Base-by-base conservation (phyloP, 1,140 invertebrate genomes). In the Luehdorfia chinensis region DNA sequence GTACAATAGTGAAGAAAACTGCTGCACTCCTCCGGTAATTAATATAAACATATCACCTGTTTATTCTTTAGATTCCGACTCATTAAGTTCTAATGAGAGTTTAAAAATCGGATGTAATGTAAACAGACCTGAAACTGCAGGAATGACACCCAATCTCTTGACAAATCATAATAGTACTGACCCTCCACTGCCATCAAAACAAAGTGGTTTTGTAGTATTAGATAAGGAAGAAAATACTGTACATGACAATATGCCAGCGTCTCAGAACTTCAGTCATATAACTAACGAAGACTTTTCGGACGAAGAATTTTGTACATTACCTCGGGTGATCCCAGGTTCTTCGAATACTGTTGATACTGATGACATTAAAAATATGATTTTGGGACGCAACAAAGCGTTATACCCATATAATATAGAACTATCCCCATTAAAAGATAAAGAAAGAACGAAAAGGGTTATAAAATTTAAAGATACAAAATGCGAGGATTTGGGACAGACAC, bases 1-100 rank as follows among this genome's bases (percentile, higher is more conserved):
- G n/a, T n/a, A n/a, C n/a, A n/a, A n/a, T n/a, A n/a, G n/a, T n/a
- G n/a, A n/a, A 27, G 58, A 64, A 14, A 66, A 64, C 28, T 50
- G 19, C 55, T 59, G 51, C 21, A 16, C 63, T 58, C 12, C 80
- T 8, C 71, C 83, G 18, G 67, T 86, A 8, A 87, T 89, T 18
- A 89, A 87, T 47, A 90, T 89, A 21, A 89, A 89, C 49, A 88
- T 89, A 50, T 87, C 87, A 2, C 85, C 88, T 33, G 69, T 77
- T 46, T 87, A 84, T 63, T 45, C 74, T 11, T 46, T 62, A 9
- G 81, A 84, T 53, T 58, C 69, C 4, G 84, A 84, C 16, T 75
- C 81, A 50, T 60, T 66, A 31, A 70, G 76, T 55, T 87, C 87
- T 18, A 84, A 83, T 47, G 80, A 87, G 52, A 76, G 76, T 61